phyloP scores from a whole-genome alignment of 2,113 vertebrate species.

The Hymenochirus boettgeri region DNA sequence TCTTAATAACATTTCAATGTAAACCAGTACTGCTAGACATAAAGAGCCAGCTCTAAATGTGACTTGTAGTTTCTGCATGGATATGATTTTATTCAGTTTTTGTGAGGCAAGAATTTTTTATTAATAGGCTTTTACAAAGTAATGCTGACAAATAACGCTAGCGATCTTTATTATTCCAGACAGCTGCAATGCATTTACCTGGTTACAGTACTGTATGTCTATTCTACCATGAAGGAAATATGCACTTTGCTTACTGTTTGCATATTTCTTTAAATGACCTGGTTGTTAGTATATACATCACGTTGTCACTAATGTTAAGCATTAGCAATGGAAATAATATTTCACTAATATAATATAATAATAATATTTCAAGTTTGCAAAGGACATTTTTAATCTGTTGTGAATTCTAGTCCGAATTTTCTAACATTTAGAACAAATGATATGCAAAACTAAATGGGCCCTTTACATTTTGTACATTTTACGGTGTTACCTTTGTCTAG shows the following conservation, averaged over 20 bases:
- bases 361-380: too few relatives aligned
- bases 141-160: constrained; percentile 12
- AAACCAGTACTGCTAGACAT: constrained; percentile 16
- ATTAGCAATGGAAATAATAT: too few relatives aligned
- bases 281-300: not conserved
- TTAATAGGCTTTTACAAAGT: constrained; percentile 19
- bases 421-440: too few relatives aligned
- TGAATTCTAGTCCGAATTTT: too few relatives aligned
- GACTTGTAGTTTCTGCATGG: not conserved
- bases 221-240: constrained; percentile 10
- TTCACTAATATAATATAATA: too few relatives aligned
- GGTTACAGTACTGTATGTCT: constrained; percentile 5
- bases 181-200: not conserved
- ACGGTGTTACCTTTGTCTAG: too few relatives aligned
- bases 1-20: constrained; percentile 25
- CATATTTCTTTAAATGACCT: not conserved
- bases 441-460: too few relatives aligned
- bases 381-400: too few relatives aligned
- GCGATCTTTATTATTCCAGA: constrained; percentile 3
- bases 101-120: constrained; percentile 1
- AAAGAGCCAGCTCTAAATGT: constrained; percentile 6
- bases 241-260: not conserved
- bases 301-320: not conserved
- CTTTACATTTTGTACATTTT: too few relatives aligned
- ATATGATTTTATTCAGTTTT: constrained; percentile 6